These are phyloP conservation scores for Phodopus roborovskii DNA, from an alignment of 2,113 vertebrate species.

Conservation along the genomic window DNA sequence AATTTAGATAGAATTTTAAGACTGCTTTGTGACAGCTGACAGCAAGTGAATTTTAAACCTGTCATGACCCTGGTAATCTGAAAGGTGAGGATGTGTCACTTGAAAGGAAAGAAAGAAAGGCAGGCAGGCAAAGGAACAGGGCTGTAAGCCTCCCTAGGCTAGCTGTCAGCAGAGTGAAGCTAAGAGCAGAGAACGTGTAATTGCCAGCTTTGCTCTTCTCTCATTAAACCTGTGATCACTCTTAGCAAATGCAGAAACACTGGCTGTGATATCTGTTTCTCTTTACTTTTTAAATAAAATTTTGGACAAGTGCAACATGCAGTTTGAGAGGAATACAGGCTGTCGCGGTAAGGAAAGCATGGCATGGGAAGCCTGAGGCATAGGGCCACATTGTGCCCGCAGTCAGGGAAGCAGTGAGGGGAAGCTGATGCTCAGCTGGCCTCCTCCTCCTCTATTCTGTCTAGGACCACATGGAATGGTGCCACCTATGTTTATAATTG, in stretches of 20 bases:
- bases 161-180: too few relatives aligned
- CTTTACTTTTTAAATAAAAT: neutral
- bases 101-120: slow-evolving; percentile 25
- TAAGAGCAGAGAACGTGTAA: neutral
- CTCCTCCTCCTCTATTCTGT: neutral
- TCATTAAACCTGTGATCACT: neutral
- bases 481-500: neutral
- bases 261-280: neutral
- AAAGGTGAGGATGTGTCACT: neutral
- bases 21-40: neutral
- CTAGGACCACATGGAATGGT: neutral
- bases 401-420: neutral
- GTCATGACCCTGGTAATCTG: neutral
- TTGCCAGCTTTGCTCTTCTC: neutral
- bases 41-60: neutral
- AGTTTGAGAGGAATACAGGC: neutral
- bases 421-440: neutral
- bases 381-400: too few relatives aligned
- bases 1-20: slow-evolving; percentile 11
- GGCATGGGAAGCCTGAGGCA: too few relatives aligned
- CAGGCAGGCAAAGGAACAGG: neutral
- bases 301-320: neutral
- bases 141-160: neutral
- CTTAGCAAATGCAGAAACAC: neutral
- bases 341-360: too few relatives aligned